Base-by-base conservation (phyloP, 2,888 invertebrate genomes). In the Phyllotreta cruciferae region DNA sequence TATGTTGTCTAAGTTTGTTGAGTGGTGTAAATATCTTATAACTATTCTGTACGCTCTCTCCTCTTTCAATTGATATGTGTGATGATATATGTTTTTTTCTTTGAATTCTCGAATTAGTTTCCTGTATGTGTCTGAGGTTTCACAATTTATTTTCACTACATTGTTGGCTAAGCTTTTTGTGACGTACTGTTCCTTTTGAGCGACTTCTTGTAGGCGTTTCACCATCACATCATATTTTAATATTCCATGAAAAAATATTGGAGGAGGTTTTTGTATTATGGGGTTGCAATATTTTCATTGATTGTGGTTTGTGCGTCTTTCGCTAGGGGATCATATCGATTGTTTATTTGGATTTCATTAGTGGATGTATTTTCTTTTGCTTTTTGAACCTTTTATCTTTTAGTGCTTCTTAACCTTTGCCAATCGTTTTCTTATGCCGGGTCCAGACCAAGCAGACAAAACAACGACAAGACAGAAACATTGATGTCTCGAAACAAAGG, bases 81-180 rank as follows among this genome's bases (percentile, higher is more conserved):
- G 54, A n/a, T 54, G 54, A 37, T 4, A n/a, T 39, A 54, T 38
- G 24, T 24, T 10, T 4, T 1, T 7, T 3, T 38, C 54, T 37
- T 54, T 37, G 1, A 54, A 2, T 5, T 34, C 2, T n/a, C 10
- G 35, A 14, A 39, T 39, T 39, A 54, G 10, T 11, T 54, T 54
- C n/a, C 54, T 37, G 38, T 54, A 54, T 54, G 38, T 39, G 1
- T 54, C 39, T 6, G 39, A 13, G 7, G 41, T 54, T 11, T 37
- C 11, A 11, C n/a, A 8, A n/a, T 54, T 54, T 8, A 54, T 54
- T 54, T 54, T 54, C 4, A 54, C 24, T 10, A 54, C 39, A 39
- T 39, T 54, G 11, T 54, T 54, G 10, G 41, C 54, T 6, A 54
- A 9, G n/a, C n/a, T 41, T 38, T 54, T 54, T 54, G 54, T 54